phyloP scores from a whole-genome alignment of 2,797 vertebrate genomes.

The Pristis pectinata region DNA sequence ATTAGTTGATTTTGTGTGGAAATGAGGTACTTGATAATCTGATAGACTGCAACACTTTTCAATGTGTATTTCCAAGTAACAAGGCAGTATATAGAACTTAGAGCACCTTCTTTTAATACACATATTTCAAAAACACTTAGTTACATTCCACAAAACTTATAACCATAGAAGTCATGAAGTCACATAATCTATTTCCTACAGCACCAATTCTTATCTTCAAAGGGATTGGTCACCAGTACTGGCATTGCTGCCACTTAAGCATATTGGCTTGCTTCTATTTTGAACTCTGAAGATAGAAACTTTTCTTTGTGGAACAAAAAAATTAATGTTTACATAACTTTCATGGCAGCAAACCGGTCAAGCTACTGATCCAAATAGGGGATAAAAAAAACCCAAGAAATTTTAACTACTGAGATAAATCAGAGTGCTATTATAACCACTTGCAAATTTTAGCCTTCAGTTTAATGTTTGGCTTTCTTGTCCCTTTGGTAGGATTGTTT shows the following conservation, averaged over 20 bases:
- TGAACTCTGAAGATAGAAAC: too few species aligned
- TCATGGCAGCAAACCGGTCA: not conserved
- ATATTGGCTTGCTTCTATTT: not conserved
- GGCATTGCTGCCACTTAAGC: not conserved
- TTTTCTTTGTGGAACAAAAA: not conserved
- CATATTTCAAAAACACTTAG: not conserved
- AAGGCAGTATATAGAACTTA: not conserved
- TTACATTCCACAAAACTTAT: not conserved
- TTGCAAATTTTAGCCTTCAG: not conserved
- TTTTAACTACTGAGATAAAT: not conserved
- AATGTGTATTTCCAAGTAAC: not conserved
- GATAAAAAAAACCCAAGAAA: not conserved
- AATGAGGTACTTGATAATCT: not conserved
- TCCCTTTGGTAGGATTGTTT: not conserved
- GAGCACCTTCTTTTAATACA: not conserved
- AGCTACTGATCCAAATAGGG: not conserved
- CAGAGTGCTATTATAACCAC: not conserved
- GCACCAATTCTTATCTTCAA: slow-evolving; percentile 18
- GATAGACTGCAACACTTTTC: not conserved
- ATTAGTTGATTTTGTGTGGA: not conserved
- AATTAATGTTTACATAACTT: not conserved
- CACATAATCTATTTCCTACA: not conserved
- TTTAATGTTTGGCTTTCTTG: not conserved
- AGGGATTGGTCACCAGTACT: not conserved
- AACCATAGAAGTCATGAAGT: not conserved